phyloP scores from a whole-genome alignment of 35 echinoderm and acorn worm genomes.

The Chiridota heheva region DNA sequence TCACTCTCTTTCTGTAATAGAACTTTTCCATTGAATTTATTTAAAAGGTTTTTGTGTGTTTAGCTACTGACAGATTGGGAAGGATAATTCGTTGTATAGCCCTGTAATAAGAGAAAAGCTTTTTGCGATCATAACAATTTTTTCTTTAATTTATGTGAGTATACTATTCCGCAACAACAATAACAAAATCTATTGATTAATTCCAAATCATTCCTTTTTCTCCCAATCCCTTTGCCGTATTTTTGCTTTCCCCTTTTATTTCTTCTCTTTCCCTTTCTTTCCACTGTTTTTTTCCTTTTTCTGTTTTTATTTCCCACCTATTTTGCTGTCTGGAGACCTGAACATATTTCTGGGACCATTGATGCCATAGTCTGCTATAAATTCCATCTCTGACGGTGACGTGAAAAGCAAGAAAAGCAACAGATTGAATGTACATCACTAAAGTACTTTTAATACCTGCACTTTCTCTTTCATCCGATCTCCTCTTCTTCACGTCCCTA shows the following conservation, averaged over 20 bases:
- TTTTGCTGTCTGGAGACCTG: background rate
- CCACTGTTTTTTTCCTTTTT: background rate
- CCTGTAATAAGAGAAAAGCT: background rate
- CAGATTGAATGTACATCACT: background rate
- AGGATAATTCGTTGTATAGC: background rate
- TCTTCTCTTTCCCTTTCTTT: background rate
- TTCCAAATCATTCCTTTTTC: background rate
- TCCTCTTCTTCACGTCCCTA: background rate
- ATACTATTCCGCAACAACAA: background rate
- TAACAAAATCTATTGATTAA: background rate
- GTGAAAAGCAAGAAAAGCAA: background rate
- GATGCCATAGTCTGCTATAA: too few species aligned
- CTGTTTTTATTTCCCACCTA: background rate
- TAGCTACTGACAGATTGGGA: too few species aligned
- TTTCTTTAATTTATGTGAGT: background rate
- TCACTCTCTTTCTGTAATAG: too few species aligned
- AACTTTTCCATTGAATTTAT: too few species aligned
- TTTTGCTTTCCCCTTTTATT: constrained; percentile 1
- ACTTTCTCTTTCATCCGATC: background rate
- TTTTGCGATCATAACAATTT: background rate
- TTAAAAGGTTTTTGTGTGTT: too few species aligned
- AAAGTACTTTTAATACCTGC: background rate
- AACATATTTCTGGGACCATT: too few species aligned
- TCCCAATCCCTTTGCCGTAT: background rate
- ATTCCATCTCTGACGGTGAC: background rate